A percentile compares a stretch with the other conserved stretches of the same genome.
Conservation (phyloP, 2,113 vertebrate species). For the Tragelaphus strepsiceros region DNA sequence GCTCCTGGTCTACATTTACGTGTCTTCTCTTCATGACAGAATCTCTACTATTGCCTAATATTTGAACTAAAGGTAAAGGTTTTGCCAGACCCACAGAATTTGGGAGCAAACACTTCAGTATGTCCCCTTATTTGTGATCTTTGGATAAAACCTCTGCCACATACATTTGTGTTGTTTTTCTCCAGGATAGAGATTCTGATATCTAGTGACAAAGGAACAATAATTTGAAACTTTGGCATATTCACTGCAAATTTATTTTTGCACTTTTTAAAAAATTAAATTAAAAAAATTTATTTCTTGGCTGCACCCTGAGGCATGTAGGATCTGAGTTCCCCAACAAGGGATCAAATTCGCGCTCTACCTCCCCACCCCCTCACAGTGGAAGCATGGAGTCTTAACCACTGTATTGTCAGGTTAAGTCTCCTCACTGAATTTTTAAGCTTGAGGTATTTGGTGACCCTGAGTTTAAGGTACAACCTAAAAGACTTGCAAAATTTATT, state of each 20-base stretch:
- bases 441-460: not conserved
- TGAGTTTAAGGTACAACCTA: not conserved
- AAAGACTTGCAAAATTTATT: not conserved
- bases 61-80: not conserved
- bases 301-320: too few relatives aligned
- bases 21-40: not conserved
- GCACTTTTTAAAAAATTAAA: too few relatives aligned
- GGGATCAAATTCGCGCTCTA: too few relatives aligned
- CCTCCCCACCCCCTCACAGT: too few relatives aligned
- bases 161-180: not conserved
- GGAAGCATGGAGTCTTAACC: too few relatives aligned
- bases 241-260: not conserved
- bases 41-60: not conserved
- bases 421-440: too few relatives aligned
- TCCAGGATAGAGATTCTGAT: not conserved
- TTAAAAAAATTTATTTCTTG: too few relatives aligned
- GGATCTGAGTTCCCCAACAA: too few relatives aligned
- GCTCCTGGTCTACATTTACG: not conserved
- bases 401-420: too few relatives aligned
- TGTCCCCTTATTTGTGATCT: not conserved
- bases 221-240: not conserved
- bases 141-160: not conserved
- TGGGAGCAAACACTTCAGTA: not conserved
- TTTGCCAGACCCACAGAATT: not conserved
- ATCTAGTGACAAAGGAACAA: not conserved